Base-by-base conservation (phyloP, 2,113 vertebrate species). In the Gnathonemus echidnorhynchus region DNA sequence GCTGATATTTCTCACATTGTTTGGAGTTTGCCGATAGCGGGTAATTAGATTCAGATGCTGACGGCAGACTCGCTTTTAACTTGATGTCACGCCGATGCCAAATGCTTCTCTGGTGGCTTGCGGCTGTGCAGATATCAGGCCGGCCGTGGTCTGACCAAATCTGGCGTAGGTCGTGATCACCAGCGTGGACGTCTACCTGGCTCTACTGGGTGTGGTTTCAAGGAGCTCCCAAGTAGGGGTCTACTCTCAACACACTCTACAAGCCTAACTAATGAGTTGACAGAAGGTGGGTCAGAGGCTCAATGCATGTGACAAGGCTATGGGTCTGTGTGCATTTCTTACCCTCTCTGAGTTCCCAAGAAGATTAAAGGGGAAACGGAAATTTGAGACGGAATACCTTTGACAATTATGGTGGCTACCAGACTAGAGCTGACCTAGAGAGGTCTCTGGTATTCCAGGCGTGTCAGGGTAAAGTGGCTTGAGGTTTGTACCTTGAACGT, bases 21-120 rank as follows among this genome's bases (percentile, higher is more conserved):
- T 93, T 86, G 91, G 91, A 62, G 90, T 87, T 84, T 8, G 7
- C 46, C 83, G 89, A 90, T 91, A 91, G 88, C 70, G 66, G 77
- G n/a, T 93, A 91, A 93, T 94, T 89, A 35, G 46, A 35, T 86
- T 90, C 91, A 88, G 88, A 92, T 93, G 90, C 50, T 89, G 48
- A 35, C 6, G 88, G 88, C 86, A 85, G 53, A 42, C 46, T 88
- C 91, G 56, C 88, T 39, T 88, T 87, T 90, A 90, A 11, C 87
- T 91, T 88, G 89, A 84, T 62, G 39, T 88, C 62, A 58, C 89
- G 92, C 92, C 80, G 83, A 85, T 21, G 49, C 86, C 86, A 89
- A 90, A 87, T 31, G 35, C 86, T 49, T n/a, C 89, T 74, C 53
- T 87, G 52, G 91, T 89, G 70, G 88, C 27, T 27, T 5, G 11